Base-by-base conservation (phyloP, 1,140 invertebrate species). In the Caerostris extrusa region DNA sequence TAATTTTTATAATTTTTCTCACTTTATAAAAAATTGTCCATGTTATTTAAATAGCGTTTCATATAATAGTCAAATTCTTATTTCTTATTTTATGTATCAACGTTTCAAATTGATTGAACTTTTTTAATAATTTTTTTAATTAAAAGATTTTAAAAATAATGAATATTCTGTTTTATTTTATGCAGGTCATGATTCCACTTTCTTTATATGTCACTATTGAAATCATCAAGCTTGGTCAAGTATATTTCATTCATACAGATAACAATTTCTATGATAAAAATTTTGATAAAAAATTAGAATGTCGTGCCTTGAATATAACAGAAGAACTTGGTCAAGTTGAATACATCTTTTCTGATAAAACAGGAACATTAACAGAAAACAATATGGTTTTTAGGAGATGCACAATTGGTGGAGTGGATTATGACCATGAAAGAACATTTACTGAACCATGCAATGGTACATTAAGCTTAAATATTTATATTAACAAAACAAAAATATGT, bases 341-440 rank as follows among this genome's bases (percentile, higher is more conserved):
- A 95, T 99, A 99, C 95, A 97, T 99, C 82, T 99, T 99, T 96
- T 99, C 98, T 10, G 99, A 99, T 96, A 99, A 99, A 96, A 99
- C 99, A 3, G 99, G 99, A 7, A 99, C 99, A 3, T 96, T 99
- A 19, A 99, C 99, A 8, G 99, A 99, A 96, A 99, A 99, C 96
- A 98, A 98, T 96, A 99, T 99, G 99, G 97, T 99, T 93, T 99
- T 99, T 96, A 97, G 98, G 77, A 96, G 98, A 83, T 99, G 99
- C 96, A 97, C 98, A 0, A 98, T 99, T 14, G 98, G 97, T 55
- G 98, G 98, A 0, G 97, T 98, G 7, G 98, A 99, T 96, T 99
- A 99, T 95, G 97, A 98, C 95, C 98, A 98, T 95, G 97, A 97
- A 53, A 97, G 97, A 5, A 97, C 97, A 56, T 67, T 64, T 53